Percentiles rank a stretch among this genome's conserved stretches.
Conservation (phyloP, 2,113 vertebrate genomes). For the Aplodontia rufa region DNA sequence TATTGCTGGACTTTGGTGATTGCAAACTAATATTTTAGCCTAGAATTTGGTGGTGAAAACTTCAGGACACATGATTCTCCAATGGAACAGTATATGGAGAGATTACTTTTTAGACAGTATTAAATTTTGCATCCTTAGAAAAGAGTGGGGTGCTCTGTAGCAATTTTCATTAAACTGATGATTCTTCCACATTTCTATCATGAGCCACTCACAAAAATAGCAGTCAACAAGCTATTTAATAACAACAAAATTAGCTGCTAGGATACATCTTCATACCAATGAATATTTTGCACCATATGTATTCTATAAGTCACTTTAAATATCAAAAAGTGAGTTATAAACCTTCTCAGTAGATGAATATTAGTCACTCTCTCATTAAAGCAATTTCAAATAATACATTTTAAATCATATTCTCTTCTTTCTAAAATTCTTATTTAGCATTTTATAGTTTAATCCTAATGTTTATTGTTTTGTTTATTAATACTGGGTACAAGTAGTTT, state of each 20-base stretch:
- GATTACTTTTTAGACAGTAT: not conserved
- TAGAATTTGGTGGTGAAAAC: not conserved
- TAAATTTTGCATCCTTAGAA: not conserved
- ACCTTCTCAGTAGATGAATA: not conserved
- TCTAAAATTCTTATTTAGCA: not conserved
- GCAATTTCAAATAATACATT: not conserved
- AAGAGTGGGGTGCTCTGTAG: not conserved
- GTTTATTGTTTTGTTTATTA: slow-evolving; percentile 50
- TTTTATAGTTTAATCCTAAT: slow-evolving; percentile 26
- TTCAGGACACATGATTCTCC: not conserved
- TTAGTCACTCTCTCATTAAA: not conserved
- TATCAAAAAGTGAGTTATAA: slow-evolving; percentile 13
- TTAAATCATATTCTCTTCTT: not conserved
- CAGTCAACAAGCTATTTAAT: not conserved
- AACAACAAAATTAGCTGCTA: not conserved
- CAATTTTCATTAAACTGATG: not conserved
- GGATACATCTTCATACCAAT: not conserved
- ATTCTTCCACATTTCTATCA: not conserved
- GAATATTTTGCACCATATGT: not conserved
- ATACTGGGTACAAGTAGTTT: not conserved
- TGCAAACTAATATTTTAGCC: not conserved
- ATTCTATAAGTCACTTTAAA: not conserved
- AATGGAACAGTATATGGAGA: not conserved
- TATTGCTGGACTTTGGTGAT: not conserved
- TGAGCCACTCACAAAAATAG: not conserved